A percentile compares a stretch with the other conserved stretches of the same genome.
Conservation (phyloP, 1,140 invertebrate species). For the Nasonia longicornis region DNA sequence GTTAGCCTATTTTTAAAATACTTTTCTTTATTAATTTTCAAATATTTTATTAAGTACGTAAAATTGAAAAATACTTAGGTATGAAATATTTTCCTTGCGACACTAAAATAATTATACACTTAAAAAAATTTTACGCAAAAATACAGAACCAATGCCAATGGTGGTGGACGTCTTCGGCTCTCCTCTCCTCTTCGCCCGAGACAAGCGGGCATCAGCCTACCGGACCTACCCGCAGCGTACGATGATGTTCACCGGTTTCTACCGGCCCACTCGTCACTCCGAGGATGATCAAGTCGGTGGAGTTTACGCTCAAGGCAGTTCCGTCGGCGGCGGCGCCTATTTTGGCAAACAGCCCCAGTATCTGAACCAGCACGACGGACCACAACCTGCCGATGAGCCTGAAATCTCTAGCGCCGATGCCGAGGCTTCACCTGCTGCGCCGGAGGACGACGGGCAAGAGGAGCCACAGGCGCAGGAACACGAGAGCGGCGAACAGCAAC, state of each 20-base stretch:
- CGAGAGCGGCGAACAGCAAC: neutral
- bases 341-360: conserved; percentile 50
- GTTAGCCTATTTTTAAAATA: no score
- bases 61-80: neutral
- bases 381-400: conserved; percentile 55
- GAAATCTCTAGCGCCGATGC: conserved; percentile 57
- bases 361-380: conserved; percentile 45
- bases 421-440: conserved; percentile 48
- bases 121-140: neutral
- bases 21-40: no score
- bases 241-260: conserved; percentile 65
- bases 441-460: conserved; percentile 31
- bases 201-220: conserved; percentile 50
- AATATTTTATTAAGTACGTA: neutral
- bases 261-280: conserved; percentile 55
- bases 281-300: conserved; percentile 36
- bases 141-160: conserved; percentile 52
- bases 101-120: neutral
- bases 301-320: conserved; percentile 62
- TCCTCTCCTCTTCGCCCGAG: conserved; percentile 51
- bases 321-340: conserved; percentile 60
- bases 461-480: neutral
- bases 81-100: neutral
- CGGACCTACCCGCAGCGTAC: conserved; percentile 56
- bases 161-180: conserved; percentile 50